Conservation (phyloP, 2,113 vertebrate genomes). For the Perccottus glenii region DNA sequence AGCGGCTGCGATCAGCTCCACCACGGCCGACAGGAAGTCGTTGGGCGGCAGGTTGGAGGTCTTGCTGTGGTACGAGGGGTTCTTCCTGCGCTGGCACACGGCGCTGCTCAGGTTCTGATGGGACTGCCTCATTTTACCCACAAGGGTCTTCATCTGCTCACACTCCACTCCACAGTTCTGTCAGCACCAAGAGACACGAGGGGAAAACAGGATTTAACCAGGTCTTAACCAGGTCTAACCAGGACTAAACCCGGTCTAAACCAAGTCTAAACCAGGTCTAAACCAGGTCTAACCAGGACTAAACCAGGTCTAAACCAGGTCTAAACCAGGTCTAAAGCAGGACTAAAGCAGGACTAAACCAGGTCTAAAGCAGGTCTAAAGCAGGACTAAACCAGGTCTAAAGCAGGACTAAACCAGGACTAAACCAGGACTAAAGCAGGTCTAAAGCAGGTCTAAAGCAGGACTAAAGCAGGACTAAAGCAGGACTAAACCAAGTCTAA, state of each 20-base stretch:
- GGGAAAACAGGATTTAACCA: background rate
- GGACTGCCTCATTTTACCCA: conserved; percentile 84
- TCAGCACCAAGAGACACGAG: background rate
- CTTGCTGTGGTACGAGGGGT: conserved; percentile 80
- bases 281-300: too few species aligned
- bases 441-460: too few species aligned
- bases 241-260: background rate
- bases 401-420: too few species aligned
- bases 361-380: too few species aligned
- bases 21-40: conserved; percentile 91
- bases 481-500: too few species aligned
- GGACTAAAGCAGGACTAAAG: too few species aligned
- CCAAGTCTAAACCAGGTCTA: too few species aligned
- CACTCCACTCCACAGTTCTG: conserved; percentile 95
- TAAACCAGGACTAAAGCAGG: too few species aligned
- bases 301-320: too few species aligned
- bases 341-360: too few species aligned
- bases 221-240: background rate
- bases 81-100: conserved; percentile 85
- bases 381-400: too few species aligned
- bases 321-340: too few species aligned
- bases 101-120: conserved; percentile 87
- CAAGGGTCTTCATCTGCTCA: conserved; percentile 90
- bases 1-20: conserved; percentile 92
- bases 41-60: conserved; percentile 89